Percentiles rank a stretch among this genome's conserved stretches.
phyloP scores from a whole-genome alignment of 2,888 invertebrate genomes.

The Bruchidius siliquastri region DNA sequence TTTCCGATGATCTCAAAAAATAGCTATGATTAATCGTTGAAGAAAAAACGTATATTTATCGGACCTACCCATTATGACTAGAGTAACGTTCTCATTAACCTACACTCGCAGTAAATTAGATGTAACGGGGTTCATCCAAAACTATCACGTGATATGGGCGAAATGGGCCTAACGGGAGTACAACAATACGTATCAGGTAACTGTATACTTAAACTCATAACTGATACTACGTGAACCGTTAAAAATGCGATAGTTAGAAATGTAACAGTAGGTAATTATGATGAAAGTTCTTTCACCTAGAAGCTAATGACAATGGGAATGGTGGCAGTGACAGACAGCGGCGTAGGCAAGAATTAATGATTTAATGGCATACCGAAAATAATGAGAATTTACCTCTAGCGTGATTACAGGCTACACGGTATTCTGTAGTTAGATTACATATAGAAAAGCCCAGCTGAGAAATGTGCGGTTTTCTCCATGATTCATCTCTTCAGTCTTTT shows the following conservation, averaged over 20 bases:
- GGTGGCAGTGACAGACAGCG: not conserved
- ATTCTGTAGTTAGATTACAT: no score
- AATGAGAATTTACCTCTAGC: no score
- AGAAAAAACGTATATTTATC: not conserved
- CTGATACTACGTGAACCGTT: not conserved
- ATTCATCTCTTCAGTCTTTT: no score
- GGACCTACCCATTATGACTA: not conserved
- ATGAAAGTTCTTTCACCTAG: not conserved
- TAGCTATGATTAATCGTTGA: not conserved
- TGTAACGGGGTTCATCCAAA: not conserved
- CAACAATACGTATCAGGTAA: not conserved
- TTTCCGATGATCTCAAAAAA: not conserved
- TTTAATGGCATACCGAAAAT: not conserved
- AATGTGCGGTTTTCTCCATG: no score
- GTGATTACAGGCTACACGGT: no score
- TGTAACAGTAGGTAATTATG: not conserved
- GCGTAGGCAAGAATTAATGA: not conserved
- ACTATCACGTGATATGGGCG: not conserved
- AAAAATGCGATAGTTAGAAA: not conserved
- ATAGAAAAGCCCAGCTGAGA: no score
- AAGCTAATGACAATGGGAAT: not conserved
- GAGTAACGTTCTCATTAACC: not conserved
- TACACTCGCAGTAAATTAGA: not conserved
- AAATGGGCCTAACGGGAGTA: not conserved
- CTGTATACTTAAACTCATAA: not conserved